These are phyloP conservation scores for Daubentonia madagascariensis DNA, from an alignment of 2,113 vertebrate genomes.

Conservation along the genomic window DNA sequence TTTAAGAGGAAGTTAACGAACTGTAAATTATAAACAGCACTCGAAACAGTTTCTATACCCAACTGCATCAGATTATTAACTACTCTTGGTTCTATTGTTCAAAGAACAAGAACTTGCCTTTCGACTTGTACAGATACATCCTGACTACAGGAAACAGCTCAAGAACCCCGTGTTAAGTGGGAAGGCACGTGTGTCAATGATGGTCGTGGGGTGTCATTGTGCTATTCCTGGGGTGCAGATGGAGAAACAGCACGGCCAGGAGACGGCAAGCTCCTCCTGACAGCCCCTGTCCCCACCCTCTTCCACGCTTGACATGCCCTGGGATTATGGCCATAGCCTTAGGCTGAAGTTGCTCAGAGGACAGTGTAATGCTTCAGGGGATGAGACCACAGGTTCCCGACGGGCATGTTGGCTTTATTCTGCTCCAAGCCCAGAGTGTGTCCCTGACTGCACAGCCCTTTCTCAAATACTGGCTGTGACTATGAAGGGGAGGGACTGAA, in stretches of 20 bases:
- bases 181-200: conserved; percentile 30
- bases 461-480: background rate
- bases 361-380: background rate
- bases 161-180: background rate
- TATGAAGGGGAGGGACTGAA: background rate
- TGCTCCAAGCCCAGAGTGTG: too few relatives aligned
- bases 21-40: conserved; percentile 72
- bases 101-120: conserved; percentile 69
- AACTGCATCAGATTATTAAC: conserved; percentile 50
- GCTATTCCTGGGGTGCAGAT: background rate
- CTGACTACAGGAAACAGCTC: conserved; percentile 1
- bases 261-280: accelerated
- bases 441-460: background rate
- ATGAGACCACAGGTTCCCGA: too few relatives aligned
- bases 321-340: accelerated
- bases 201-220: background rate
- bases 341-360: accelerated
- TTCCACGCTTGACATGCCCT: too few relatives aligned
- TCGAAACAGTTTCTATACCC: conserved; percentile 41
- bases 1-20: conserved; percentile 70
- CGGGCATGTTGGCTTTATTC: background rate
- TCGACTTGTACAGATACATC: background rate
- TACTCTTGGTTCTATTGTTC: conserved; percentile 49
- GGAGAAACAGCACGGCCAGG: background rate
- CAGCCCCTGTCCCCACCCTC: accelerated